A percentile compares a stretch with the other conserved stretches of the same genome.
Evolutionary conservation across 1,140 invertebrate genomes (phyloP).

Genomic region (Lucilia sericata): DNA sequence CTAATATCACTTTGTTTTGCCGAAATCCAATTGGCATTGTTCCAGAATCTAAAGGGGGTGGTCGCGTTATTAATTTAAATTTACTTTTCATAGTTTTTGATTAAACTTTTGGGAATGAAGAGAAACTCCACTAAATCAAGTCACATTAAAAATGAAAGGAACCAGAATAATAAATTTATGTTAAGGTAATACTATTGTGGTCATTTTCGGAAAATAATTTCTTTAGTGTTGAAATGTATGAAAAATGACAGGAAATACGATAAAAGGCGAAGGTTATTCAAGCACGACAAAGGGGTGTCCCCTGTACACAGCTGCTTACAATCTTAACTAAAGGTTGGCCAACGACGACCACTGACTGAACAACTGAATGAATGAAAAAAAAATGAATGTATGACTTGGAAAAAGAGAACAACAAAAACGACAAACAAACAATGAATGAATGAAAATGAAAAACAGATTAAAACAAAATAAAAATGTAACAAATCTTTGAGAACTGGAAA

Average conservation of each 20-base stretch:
- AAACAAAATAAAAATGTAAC: neutral
- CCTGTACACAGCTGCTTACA: neutral
- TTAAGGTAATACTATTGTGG: conserved; percentile 5
- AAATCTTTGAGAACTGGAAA: neutral
- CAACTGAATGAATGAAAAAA: conserved; percentile 10
- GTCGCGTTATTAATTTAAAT: neutral
- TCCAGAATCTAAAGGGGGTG: neutral
- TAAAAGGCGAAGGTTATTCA: conserved; percentile 37
- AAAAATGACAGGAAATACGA: conserved; percentile 41
- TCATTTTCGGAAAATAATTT: conserved; percentile 1
- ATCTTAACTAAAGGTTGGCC: conserved; percentile 19
- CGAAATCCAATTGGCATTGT: too few relatives aligned
- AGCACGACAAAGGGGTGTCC: conserved; percentile 1
- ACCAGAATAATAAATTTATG: neutral
- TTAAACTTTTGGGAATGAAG: neutral
- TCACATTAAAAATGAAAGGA: neutral
- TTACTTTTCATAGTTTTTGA: neutral
- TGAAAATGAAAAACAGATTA: neutral
- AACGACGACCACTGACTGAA: conserved; percentile 4
- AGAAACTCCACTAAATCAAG: neutral
- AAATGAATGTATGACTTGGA: neutral
- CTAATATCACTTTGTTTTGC: too few relatives aligned
- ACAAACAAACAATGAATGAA: neutral
- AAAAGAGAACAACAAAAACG: neutral
- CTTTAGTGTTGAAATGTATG: conserved; percentile 32